Evolutionary conservation across 2,113 vertebrate species (phyloP).

Genomic region (Sapajus apella): DNA sequence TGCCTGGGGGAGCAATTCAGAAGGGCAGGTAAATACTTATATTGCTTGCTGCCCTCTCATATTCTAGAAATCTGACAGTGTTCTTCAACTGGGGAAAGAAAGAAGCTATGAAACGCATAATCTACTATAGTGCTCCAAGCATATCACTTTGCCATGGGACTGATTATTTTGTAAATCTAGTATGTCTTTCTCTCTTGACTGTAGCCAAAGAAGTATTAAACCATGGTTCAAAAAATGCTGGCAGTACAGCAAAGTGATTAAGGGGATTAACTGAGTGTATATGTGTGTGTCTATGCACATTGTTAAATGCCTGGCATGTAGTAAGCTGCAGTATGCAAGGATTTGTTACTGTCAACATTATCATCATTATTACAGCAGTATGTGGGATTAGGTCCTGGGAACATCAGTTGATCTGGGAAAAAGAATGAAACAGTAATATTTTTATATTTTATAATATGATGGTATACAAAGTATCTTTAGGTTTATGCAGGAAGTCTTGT

Average conservation of each 20-base stretch:
- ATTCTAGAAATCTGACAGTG: not conserved
- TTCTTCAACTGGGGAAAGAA: not conserved
- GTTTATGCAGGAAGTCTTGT: slow-evolving; percentile 7
- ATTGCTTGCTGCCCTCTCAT: not conserved
- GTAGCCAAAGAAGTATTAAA: not conserved
- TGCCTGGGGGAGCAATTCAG: slow-evolving; percentile 91
- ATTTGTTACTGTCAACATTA: not conserved
- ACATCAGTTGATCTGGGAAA: not conserved
- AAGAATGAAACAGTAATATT: not conserved
- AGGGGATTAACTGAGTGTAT: not conserved
- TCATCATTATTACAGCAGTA: not conserved
- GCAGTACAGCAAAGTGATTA: not conserved
- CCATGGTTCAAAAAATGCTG: not conserved
- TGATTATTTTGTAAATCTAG: not conserved
- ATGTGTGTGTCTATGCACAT: not conserved
- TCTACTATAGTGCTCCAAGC: not conserved
- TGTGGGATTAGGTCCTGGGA: not conserved
- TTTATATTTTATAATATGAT: not conserved
- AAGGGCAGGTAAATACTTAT: slow-evolving; percentile 85
- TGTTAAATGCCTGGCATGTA: not conserved
- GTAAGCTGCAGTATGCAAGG: not conserved
- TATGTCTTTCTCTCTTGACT: not conserved
- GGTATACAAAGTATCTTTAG: not conserved
- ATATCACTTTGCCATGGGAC: not conserved
- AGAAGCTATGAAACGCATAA: not conserved